Percentiles rank a stretch among this genome's conserved stretches.
Evolutionary conservation across 2,797 vertebrate species (phyloP).

Genomic region (Paguma larvata): DNA sequence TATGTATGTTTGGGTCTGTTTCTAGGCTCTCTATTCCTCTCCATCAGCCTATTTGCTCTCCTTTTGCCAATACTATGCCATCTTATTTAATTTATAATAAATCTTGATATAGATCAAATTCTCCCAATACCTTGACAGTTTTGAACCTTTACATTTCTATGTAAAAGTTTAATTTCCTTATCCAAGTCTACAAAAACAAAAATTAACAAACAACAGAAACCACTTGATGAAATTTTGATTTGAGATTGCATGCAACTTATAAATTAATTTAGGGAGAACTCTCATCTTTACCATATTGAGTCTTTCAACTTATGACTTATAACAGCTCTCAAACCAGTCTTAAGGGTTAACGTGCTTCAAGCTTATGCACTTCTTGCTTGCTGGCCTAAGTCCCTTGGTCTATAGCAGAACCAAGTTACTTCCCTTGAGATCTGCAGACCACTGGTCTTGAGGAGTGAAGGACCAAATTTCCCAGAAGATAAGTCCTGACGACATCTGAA

Average conservation of each 20-base stretch:
- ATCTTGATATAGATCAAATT: not conserved
- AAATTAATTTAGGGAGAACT: not conserved
- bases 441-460: not conserved
- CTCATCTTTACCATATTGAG: not conserved
- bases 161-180: not conserved
- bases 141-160: not conserved
- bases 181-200: constrained; percentile 21
- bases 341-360: not conserved
- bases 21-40: not conserved
- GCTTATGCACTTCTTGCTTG: not conserved
- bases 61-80: not conserved
- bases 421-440: not conserved
- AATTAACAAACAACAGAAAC: not conserved
- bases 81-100: constrained; percentile 32
- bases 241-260: not conserved
- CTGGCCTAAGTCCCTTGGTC: not conserved
- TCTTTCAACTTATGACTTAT: not conserved
- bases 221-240: not conserved
- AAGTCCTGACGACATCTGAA: not conserved
- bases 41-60: not conserved
- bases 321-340: not conserved
- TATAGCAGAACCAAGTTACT: not conserved
- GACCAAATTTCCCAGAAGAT: not conserved
- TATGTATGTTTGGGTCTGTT: not conserved
- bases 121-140: not conserved